Conservation (phyloP, 1,140 invertebrate species). For the Orius insidiosus region DNA sequence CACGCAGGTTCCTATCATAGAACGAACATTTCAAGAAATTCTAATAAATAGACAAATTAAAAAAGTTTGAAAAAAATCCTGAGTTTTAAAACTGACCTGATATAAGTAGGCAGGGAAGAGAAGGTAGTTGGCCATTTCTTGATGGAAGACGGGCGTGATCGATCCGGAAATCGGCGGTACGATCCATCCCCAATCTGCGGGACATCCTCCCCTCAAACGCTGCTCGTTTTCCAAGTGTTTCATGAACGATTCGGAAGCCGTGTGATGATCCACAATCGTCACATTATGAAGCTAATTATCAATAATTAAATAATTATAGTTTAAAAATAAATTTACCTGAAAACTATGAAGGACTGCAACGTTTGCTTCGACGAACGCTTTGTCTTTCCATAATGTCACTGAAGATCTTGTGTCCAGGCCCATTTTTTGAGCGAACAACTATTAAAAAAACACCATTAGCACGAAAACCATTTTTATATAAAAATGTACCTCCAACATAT, state of each 20-base stretch:
- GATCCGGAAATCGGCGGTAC: slow-evolving; percentile 84
- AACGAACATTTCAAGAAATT: not conserved
- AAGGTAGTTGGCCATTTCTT: slow-evolving; percentile 86
- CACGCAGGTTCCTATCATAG: slow-evolving; percentile 54
- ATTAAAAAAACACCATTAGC: too few relatives aligned
- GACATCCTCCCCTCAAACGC: slow-evolving; percentile 76
- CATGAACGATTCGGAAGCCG: slow-evolving; percentile 87
- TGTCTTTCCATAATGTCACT: slow-evolving; percentile 82
- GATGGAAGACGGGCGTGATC: slow-evolving; percentile 81
- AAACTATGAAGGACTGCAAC: slow-evolving; percentile 83
- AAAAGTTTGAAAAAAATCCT: not conserved
- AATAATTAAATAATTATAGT: too few relatives aligned
- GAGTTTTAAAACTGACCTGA: slow-evolving; percentile 39
- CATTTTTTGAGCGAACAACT: slow-evolving; percentile 75
- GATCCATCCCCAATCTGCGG: slow-evolving; percentile 93
- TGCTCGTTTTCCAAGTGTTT: slow-evolving; percentile 88
- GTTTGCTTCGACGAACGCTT: slow-evolving; percentile 77
- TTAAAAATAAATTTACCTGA: too few relatives aligned
- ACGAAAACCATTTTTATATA: too few relatives aligned
- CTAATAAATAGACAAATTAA: not conserved
- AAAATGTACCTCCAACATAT: slow-evolving; percentile 76
- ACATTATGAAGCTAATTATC: slow-evolving; percentile 59
- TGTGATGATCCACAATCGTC: slow-evolving; percentile 91
- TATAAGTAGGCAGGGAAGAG: slow-evolving; percentile 82
- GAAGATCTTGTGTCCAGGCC: slow-evolving; percentile 69